Evolutionary conservation across 2,797 vertebrate genomes (phyloP).

Genomic region (Siniperca undulata): DNA sequence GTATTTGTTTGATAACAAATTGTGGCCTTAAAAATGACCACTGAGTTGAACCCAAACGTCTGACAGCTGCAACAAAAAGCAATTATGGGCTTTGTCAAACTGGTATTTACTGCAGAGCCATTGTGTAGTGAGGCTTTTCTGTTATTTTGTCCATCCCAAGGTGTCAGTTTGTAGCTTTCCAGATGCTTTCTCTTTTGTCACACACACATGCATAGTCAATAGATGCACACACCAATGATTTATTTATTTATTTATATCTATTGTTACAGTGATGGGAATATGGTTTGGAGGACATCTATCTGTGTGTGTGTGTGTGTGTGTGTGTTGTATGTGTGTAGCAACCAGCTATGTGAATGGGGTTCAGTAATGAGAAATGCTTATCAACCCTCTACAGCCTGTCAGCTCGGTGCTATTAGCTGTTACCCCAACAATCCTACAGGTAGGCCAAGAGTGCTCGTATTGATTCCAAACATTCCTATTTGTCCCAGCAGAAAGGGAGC

Average conservation of each 20-base stretch:
- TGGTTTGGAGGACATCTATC: slow-evolving; percentile 63
- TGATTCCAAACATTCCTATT: slow-evolving; percentile 71
- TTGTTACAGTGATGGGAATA: slow-evolving; percentile 61
- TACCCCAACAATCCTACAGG: slow-evolving; percentile 79
- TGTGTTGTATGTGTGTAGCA: slow-evolving; percentile 41
- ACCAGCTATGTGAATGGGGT: slow-evolving; percentile 63
- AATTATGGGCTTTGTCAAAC: slow-evolving; percentile 40
- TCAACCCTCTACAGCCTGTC: slow-evolving; percentile 82
- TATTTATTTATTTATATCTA: slow-evolving; percentile 70
- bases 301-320: slow-evolving; percentile 31
- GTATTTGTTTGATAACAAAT: slow-evolving; percentile 27
- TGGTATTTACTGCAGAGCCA: slow-evolving; percentile 34
- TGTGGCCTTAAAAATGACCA: slow-evolving; percentile 20
- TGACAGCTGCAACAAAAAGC: slow-evolving; percentile 15
- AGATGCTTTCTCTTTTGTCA: slow-evolving; percentile 47
- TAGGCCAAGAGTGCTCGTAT: slow-evolving; percentile 64
- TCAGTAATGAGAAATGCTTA: slow-evolving; percentile 86
- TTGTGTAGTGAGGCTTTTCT: slow-evolving; percentile 38
- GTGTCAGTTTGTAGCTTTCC: slow-evolving; percentile 43
- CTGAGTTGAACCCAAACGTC: slow-evolving; percentile 17
- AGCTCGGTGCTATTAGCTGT: slow-evolving; percentile 75
- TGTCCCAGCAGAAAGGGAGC: slow-evolving; percentile 59
- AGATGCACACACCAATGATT: slow-evolving; percentile 43
- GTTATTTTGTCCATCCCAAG: slow-evolving; percentile 31
- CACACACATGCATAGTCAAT: slow-evolving; percentile 33